phyloP scores from a whole-genome alignment of 2,797 vertebrate genomes.

The Chiroxiphia lanceolata region DNA sequence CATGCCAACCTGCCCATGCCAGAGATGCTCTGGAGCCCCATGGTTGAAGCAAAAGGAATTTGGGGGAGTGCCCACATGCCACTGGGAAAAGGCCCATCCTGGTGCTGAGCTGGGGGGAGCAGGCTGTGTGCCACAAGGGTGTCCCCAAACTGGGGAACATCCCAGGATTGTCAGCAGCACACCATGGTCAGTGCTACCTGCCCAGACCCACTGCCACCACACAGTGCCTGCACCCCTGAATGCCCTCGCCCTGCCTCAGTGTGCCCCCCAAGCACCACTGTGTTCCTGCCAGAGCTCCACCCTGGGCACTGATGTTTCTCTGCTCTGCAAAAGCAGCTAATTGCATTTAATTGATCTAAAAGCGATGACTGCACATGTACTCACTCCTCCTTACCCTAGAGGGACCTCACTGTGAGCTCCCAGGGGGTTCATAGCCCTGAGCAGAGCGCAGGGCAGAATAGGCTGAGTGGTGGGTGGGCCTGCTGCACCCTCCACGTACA shows the following conservation, averaged over 20 bases:
- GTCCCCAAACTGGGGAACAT: background rate
- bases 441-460: background rate
- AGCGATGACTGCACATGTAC: background rate
- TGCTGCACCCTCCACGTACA: background rate
- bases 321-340: background rate
- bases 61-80: background rate
- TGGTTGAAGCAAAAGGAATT: background rate
- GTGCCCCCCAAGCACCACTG: accelerated
- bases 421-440: background rate
- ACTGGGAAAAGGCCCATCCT: background rate
- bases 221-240: too few relatives aligned
- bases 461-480: background rate
- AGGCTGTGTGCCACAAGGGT: background rate
- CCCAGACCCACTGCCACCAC: background rate
- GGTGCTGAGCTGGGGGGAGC: accelerated
- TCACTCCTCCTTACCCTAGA: background rate
- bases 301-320: background rate
- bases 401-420: background rate
- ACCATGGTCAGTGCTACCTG: background rate
- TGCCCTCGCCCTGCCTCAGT: too few relatives aligned
- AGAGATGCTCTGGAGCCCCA: background rate
- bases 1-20: accelerated
- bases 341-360: background rate
- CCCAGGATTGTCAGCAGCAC: background rate
- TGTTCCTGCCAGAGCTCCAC: accelerated